Percentiles rank a stretch among this genome's conserved stretches.
Conservation (phyloP, 2,888 invertebrate genomes). For the Cryptops parisi region DNA sequence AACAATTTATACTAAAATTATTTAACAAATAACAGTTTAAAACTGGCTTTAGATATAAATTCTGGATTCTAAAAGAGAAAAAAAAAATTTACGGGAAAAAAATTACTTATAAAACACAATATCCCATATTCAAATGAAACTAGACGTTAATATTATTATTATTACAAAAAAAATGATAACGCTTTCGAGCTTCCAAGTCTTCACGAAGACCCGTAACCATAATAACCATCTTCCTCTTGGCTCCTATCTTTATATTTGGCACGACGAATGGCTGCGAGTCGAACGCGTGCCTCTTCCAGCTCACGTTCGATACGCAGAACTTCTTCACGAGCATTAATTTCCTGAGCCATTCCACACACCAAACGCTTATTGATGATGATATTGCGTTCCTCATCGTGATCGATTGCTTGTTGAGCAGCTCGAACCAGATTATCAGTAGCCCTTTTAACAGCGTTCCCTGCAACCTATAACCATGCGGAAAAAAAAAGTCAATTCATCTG, state of each 20-base stretch:
- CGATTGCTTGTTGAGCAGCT: slow-evolving; percentile 83
- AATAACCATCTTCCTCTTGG: slow-evolving; percentile 16
- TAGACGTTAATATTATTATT: no score
- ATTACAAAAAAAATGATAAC: no score
- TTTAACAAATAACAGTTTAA: no score
- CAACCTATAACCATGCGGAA: slow-evolving; percentile 49
- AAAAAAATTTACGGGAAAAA: no score
- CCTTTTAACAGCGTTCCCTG: slow-evolving; percentile 91
- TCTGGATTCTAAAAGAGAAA: no score
- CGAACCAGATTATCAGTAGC: slow-evolving; percentile 95
- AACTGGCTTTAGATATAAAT: no score
- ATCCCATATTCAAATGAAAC: no score
- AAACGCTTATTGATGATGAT: slow-evolving; percentile 78
- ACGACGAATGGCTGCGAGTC: slow-evolving; percentile 78
- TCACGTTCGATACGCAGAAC: slow-evolving; percentile 89
- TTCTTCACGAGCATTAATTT: slow-evolving; percentile 58
- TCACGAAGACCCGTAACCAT: slow-evolving; percentile 16
- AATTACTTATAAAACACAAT: no score
- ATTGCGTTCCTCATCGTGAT: slow-evolving; percentile 78
- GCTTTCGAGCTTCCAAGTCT: no score
- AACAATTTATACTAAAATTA: no score
- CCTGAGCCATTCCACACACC: slow-evolving; percentile 95
- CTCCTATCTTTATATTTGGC: slow-evolving; percentile 52
- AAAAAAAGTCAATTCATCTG: no score
- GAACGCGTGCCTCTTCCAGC: slow-evolving; percentile 77